Base-by-base conservation (phyloP, 2,888 invertebrate genomes). In the Anoplius nigerrimus region DNA sequence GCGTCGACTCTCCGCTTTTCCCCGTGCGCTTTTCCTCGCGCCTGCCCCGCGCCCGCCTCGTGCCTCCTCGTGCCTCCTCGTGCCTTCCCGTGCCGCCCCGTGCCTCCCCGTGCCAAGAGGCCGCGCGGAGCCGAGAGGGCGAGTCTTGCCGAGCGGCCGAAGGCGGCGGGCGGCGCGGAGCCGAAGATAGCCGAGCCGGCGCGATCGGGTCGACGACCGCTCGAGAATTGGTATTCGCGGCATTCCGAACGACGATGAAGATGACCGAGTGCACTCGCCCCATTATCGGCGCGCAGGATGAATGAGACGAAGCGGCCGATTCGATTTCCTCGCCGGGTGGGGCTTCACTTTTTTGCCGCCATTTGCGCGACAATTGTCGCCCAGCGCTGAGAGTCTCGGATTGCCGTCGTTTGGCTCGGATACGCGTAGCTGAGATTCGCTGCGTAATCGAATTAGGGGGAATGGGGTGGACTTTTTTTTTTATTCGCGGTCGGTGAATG, bases 181-280 rank as follows among this genome's bases (percentile, higher is more conserved):
- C 45, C 46, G 57, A 57, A 46, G 45, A 46, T 56, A 57, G 59
- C 27, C 56, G 62, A 53, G 62, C 8, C 27, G 72, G 22, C 55
- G 59, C 53, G 69, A 64, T 57, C 58, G 71, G 75, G 76, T 78
- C 78, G 80, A 82, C 75, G 81, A 81, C 81, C 82, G 71, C 59
- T 46, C 69, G 70, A 70, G 78, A 79, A 81, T 80, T 77, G 81
- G 75, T 72, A 82, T 82, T 74, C 74, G 75, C 79, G 76, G 77
- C 80, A 82, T 83, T 82, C 80, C 78, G 60, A 24, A 61, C 74
- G 77, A 80, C 81, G 75, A 76, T 70, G 76, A 77, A 77, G 79
- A 82, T 80, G 74, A 81, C 74, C 78, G 80, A 74, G 66, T 53
- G 55, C 62, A 56, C 62, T 58, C 63, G 62, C n/a, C 48, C 48